Evolutionary conservation across 2,797 vertebrate genomes (phyloP).

Genomic region (Crax fasciolata): DNA sequence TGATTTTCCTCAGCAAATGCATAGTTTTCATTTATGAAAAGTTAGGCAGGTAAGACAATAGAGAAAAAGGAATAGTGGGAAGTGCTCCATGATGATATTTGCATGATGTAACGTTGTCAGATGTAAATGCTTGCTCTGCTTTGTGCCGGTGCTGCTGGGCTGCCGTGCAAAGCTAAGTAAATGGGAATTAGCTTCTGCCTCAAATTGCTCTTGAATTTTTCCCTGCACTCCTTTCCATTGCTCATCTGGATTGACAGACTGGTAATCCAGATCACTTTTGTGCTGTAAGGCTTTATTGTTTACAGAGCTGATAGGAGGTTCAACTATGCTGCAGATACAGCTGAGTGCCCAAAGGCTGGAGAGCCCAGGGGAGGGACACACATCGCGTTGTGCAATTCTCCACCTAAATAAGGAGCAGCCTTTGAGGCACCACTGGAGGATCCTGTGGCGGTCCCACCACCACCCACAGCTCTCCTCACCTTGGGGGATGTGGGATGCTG

Average conservation of each 20-base stretch:
- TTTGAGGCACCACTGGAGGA: background rate
- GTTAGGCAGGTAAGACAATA: background rate
- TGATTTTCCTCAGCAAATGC: background rate
- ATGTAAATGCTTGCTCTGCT: background rate
- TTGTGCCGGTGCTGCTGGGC: background rate
- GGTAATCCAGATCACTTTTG: background rate
- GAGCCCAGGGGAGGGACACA: background rate
- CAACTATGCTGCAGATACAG: background rate
- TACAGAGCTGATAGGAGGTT: background rate
- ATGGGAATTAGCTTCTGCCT: background rate
- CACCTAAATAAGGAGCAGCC: background rate
- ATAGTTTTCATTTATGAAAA: background rate
- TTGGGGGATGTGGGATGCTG: background rate
- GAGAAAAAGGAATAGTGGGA: background rate
- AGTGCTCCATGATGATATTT: background rate
- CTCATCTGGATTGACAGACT: background rate
- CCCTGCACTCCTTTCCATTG: background rate
- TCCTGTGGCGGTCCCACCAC: background rate
- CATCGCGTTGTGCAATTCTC: background rate
- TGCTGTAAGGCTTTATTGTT: background rate
- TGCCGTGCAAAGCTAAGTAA: background rate
- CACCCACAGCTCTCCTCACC: background rate
- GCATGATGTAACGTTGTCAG: background rate
- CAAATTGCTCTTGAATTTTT: background rate
- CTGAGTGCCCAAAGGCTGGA: background rate